Percentiles rank a stretch among this genome's conserved stretches.
phyloP scores from a whole-genome alignment of 2,113 vertebrate species.

The Pluvialis apricaria region DNA sequence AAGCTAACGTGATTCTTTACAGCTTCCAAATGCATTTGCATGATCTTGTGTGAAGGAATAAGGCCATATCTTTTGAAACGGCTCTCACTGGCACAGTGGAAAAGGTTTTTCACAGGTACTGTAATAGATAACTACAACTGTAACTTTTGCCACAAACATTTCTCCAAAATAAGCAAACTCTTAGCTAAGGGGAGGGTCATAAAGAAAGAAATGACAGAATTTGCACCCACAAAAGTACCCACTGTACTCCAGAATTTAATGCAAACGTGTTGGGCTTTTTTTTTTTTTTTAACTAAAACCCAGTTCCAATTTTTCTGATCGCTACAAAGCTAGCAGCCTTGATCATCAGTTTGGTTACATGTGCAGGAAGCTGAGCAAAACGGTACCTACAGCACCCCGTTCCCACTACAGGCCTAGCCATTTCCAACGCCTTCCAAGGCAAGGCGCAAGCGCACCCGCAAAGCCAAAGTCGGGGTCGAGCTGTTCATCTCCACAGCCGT shows the following conservation, averaged over 20 bases:
- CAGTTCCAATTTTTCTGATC: background rate
- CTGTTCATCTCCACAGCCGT: fast-evolving
- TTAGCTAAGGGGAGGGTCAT: background rate
- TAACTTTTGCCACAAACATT: background rate
- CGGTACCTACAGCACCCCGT: fast-evolving
- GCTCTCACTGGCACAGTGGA: background rate
- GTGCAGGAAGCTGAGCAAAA: background rate
- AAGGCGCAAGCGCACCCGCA: fast-evolving
- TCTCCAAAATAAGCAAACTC: background rate
- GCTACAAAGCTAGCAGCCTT: too few relatives aligned
- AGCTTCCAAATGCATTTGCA: background rate
- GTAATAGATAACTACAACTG: background rate
- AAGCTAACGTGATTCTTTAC: background rate
- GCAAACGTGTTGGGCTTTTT: background rate
- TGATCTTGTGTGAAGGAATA: background rate
- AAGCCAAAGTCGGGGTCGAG: fast-evolving
- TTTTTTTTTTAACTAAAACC: background rate
- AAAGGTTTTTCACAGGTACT: background rate
- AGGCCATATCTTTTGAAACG: fast-evolving
- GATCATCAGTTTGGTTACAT: fast-evolving
- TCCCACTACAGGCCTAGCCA: fast-evolving
- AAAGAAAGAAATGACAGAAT: background rate
- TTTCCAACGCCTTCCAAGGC: fast-evolving
- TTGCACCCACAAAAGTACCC: background rate
- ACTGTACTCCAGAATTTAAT: background rate